phyloP scores from a whole-genome alignment of 2,888 invertebrate genomes.

The Chrysodeixis includens region DNA sequence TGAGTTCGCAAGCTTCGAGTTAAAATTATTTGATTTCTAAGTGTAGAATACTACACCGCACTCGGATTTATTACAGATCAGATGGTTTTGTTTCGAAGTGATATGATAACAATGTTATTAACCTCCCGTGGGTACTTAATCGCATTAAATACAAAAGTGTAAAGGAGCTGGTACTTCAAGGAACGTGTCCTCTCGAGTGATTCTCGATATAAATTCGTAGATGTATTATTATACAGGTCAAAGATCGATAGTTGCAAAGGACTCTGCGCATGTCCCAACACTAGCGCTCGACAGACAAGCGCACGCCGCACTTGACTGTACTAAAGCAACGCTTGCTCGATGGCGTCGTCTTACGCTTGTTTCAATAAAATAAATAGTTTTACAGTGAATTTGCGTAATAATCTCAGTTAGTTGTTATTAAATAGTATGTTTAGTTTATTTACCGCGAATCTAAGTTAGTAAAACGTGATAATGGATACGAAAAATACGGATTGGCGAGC shows the following conservation, averaged over 20 bases:
- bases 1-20: background rate
- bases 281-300: conserved; percentile 15
- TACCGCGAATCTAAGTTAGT: conserved; percentile 66
- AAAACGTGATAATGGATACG: conserved; percentile 75
- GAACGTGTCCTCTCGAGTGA: background rate
- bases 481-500: conserved; percentile 83
- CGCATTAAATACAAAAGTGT: background rate
- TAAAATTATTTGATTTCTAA: background rate
- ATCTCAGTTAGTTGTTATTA: conserved; percentile 47
- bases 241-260: conserved; percentile 45
- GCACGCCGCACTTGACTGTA: conserved; percentile 18
- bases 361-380: conserved; percentile 53
- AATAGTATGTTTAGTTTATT: conserved; percentile 62
- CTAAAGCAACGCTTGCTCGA: conserved; percentile 46
- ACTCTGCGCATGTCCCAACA: conserved; percentile 46
- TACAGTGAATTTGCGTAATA: conserved; percentile 30
- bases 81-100: background rate
- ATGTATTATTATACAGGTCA: conserved; percentile 11
- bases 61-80: background rate
- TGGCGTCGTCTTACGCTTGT: conserved; percentile 63
- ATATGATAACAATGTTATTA: background rate
- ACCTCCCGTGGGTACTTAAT: background rate
- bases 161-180: background rate
- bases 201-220: background rate
- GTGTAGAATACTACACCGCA: background rate